Conservation (phyloP, 2,888 invertebrate species). For the Epinotia demarniana region DNA sequence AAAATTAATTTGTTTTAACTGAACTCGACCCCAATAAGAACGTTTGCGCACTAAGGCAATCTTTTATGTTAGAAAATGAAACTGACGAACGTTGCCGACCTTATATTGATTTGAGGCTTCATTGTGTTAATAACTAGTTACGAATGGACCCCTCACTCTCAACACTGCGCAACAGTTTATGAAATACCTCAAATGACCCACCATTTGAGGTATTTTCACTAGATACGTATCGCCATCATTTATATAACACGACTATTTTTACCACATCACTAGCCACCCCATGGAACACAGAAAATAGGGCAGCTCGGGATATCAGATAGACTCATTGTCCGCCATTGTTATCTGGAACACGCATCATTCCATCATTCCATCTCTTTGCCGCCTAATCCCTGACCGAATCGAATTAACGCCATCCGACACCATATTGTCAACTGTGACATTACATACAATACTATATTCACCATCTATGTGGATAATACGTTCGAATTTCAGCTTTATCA, state of each 20-base stretch:
- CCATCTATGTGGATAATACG: background rate
- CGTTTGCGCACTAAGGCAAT: background rate
- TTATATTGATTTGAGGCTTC: no score
- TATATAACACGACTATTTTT: background rate
- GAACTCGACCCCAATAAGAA: background rate
- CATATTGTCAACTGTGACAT: conserved; percentile 28
- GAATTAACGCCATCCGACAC: conserved; percentile 35
- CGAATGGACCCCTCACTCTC: no score
- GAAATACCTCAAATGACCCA: background rate
- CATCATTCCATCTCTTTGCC: background rate
- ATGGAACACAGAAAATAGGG: background rate
- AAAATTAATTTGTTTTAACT: background rate
- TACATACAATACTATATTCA: conserved; percentile 5
- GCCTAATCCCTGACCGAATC: conserved; percentile 28
- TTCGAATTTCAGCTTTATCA: conserved; percentile 5
- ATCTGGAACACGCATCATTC: conserved; percentile 8
- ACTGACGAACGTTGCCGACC: no score
- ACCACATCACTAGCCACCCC: conserved; percentile 3
- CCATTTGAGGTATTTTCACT: no score
- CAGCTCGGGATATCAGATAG: conserved; percentile 25
- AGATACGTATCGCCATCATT: background rate
- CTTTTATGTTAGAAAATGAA: background rate
- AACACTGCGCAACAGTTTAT: background rate
- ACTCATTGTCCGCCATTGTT: conserved; percentile 27
- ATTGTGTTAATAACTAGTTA: no score